A percentile compares a stretch with the other conserved stretches of the same genome.
phyloP scores from a whole-genome alignment of 2,797 vertebrate species.

The Mionectes olivaceus region DNA sequence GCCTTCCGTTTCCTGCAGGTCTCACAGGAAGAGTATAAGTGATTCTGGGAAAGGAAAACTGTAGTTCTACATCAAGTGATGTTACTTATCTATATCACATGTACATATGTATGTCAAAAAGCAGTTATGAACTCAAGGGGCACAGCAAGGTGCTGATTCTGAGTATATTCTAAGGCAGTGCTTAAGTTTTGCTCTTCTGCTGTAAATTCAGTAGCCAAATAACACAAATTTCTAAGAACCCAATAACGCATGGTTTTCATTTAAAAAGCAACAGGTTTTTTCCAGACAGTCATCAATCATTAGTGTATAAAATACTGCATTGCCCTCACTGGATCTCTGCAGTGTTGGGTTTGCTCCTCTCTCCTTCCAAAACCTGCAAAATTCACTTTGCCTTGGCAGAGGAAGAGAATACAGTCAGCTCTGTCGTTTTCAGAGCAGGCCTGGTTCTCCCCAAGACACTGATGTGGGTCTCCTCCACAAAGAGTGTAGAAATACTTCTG shows the following conservation, averaged over 20 bases:
- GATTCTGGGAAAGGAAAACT: neutral
- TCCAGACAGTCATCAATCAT: neutral
- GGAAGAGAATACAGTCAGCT: neutral
- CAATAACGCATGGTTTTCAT: neutral
- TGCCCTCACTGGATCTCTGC: neutral
- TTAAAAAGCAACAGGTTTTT: neutral
- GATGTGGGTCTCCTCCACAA: neutral
- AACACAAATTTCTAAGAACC: neutral
- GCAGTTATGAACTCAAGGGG: neutral
- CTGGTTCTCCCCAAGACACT: neutral
- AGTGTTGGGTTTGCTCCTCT: neutral
- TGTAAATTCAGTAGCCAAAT: neutral
- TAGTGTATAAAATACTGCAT: neutral
- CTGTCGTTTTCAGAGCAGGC: neutral
- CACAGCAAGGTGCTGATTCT: neutral
- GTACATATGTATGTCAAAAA: neutral
- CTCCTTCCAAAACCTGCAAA: neutral
- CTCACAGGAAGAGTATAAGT: neutral
- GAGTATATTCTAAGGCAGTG: neutral
- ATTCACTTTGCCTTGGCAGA: neutral
- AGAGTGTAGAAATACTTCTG: neutral
- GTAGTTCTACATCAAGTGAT: neutral
- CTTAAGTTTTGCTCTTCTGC: neutral
- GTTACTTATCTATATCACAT: neutral
- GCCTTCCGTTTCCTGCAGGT: neutral